Conservation (phyloP, 1,140 invertebrate genomes). For the Fopius arisanus region DNA sequence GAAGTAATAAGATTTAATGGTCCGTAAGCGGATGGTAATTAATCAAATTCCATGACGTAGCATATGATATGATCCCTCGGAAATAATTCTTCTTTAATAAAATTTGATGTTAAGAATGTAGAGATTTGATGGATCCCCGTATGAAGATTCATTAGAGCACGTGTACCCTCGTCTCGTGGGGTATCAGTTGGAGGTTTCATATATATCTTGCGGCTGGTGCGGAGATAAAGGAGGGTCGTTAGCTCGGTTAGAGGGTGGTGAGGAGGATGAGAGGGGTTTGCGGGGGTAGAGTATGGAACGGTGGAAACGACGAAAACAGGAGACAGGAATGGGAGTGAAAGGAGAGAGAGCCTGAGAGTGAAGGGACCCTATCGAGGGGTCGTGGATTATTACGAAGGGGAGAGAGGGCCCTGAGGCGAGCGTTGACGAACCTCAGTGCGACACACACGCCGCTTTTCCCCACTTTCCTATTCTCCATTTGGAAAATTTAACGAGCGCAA, state of each 20-base stretch:
- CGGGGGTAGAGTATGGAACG: background rate
- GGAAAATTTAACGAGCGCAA: constrained; percentile 28
- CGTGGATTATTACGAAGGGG: constrained; percentile 10
- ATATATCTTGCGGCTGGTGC: constrained; percentile 34
- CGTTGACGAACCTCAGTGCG: constrained; percentile 10
- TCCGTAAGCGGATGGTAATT: background rate
- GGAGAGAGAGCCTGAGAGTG: background rate
- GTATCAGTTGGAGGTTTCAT: constrained; percentile 17
- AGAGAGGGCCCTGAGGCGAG: background rate
- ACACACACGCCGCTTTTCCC: background rate
- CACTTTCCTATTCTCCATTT: background rate
- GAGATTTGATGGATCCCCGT: constrained; percentile 2
- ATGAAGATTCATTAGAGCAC: constrained; percentile 22
- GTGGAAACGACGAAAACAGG: constrained; percentile 25
- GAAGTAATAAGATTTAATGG: too few relatives aligned
- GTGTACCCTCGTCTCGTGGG: constrained; percentile 23
- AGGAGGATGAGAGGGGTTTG: background rate
- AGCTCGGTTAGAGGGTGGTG: constrained; percentile 38
- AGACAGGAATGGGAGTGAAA: constrained; percentile 33
- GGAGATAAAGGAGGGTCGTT: constrained; percentile 41
- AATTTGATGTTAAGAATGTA: background rate
- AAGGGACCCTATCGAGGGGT: background rate
- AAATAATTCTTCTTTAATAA: background rate
- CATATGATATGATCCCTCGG: too few relatives aligned
- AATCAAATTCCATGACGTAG: background rate